Evolutionary conservation across 2,797 vertebrate genomes (phyloP).

Genomic region (Sebastes itinus): DNA sequence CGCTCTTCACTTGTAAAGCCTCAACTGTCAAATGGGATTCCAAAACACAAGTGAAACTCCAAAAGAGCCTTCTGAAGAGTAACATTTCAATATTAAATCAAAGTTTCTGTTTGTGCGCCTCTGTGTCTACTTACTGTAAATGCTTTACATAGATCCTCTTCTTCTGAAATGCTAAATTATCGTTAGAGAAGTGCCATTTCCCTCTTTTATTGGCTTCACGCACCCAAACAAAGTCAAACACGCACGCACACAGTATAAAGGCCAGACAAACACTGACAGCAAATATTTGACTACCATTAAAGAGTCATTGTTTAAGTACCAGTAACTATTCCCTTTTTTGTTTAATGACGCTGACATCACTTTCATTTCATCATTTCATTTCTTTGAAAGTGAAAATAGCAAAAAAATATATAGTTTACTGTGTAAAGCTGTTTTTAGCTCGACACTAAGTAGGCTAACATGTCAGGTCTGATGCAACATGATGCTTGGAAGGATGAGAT

Average conservation of each 20-base stretch:
- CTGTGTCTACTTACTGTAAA: slow-evolving; percentile 58
- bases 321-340: slow-evolving; percentile 10
- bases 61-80: background rate
- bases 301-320: background rate
- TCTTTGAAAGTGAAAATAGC: background rate
- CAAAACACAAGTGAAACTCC: slow-evolving; percentile 8
- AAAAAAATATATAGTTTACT: background rate
- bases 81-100: background rate
- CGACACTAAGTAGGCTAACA: background rate
- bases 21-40: background rate
- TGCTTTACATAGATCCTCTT: slow-evolving; percentile 56
- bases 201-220: slow-evolving; percentile 38
- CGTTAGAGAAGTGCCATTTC: slow-evolving; percentile 60
- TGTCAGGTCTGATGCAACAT: background rate
- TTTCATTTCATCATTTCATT: slow-evolving; percentile 48
- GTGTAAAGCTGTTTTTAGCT: background rate
- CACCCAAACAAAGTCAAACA: background rate
- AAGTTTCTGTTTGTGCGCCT: background rate
- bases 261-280: background rate
- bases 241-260: background rate
- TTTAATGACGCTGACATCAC: background rate
- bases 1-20: background rate
- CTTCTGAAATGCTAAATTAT: slow-evolving; percentile 54
- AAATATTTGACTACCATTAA: background rate
- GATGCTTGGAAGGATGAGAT: background rate